Percentiles rank a stretch among this genome's conserved stretches.
Evolutionary conservation across 2,888 invertebrate genomes (phyloP).

Genomic region (Lasioglossum marginatum): DNA sequence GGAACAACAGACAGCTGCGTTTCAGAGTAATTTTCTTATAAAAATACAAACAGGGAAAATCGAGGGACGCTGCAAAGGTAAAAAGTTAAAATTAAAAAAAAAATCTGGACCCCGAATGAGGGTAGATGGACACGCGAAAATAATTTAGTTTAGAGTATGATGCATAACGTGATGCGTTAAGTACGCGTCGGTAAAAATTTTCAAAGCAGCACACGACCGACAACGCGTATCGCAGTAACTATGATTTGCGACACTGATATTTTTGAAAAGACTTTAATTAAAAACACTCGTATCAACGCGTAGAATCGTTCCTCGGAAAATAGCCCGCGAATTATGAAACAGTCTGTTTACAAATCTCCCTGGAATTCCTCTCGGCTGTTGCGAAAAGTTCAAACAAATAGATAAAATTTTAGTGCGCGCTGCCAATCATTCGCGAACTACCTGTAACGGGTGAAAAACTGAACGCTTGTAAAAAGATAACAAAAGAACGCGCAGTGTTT

Average conservation of each 20-base stretch:
- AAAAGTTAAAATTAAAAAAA: not conserved
- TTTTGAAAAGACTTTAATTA: not conserved
- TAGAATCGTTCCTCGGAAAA: not conserved
- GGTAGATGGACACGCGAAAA: not conserved
- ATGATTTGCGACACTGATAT: not conserved
- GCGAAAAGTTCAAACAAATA: slow-evolving; percentile 3
- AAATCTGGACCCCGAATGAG: not conserved
- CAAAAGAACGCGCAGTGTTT: not conserved
- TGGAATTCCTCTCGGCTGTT: not conserved
- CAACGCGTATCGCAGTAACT: not conserved
- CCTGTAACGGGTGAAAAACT: slow-evolving; percentile 10
- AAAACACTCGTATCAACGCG: not conserved
- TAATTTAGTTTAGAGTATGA: not conserved
- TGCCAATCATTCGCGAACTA: slow-evolving; percentile 38
- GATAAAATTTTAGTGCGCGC: slow-evolving; percentile 27
- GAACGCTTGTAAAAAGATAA: slow-evolving; percentile 7
- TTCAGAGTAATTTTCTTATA: not conserved
- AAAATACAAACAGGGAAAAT: not conserved
- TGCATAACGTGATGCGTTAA: not conserved
- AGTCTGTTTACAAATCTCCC: not conserved
- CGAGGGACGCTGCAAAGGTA: not conserved
- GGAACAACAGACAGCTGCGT: not conserved
- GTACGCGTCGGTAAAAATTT: not conserved
- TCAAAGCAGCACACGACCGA: not conserved
- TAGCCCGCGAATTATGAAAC: not conserved